These are phyloP conservation scores for Brenthis ino DNA, from an alignment of 2,888 invertebrate genomes.

Conservation along the genomic window DNA sequence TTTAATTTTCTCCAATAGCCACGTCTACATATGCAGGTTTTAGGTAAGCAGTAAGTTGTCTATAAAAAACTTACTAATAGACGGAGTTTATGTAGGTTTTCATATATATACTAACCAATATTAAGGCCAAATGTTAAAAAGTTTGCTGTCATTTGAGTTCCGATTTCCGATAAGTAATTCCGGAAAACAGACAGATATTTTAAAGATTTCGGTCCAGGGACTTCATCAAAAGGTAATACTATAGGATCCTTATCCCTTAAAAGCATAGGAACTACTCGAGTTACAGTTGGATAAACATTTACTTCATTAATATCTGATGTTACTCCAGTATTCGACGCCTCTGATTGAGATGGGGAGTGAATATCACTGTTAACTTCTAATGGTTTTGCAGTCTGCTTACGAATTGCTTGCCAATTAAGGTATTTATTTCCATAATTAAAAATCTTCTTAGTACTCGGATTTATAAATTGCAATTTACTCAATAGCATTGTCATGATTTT, in stretches of 20 bases:
- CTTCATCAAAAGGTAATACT: conserved; percentile 82
- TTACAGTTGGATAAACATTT: conserved; percentile 55
- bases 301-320: conserved; percentile 40
- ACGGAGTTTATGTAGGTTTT: background rate
- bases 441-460: conserved; percentile 41
- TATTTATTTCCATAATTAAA: conserved; percentile 44
- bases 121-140: conserved; percentile 76
- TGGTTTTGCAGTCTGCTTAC: conserved; percentile 49
- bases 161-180: conserved; percentile 83
- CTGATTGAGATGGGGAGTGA: conserved; percentile 23
- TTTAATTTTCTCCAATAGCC: no score
- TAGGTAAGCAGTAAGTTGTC: no score
- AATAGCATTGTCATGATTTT: conserved; percentile 27
- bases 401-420: conserved; percentile 42
- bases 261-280: conserved; percentile 60
- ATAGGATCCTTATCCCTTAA: conserved; percentile 60
- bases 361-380: conserved; percentile 43
- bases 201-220: conserved; percentile 84
- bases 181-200: conserved; percentile 82
- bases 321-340: conserved; percentile 30
- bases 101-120: conserved; percentile 62
- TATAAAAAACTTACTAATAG: no score
- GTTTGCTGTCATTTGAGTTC: conserved; percentile 83
- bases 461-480: conserved; percentile 44
- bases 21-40: no score